These are phyloP conservation scores for Pollenia amentaria DNA, from an alignment of 2,888 invertebrate species.

Conservation along the genomic window DNA sequence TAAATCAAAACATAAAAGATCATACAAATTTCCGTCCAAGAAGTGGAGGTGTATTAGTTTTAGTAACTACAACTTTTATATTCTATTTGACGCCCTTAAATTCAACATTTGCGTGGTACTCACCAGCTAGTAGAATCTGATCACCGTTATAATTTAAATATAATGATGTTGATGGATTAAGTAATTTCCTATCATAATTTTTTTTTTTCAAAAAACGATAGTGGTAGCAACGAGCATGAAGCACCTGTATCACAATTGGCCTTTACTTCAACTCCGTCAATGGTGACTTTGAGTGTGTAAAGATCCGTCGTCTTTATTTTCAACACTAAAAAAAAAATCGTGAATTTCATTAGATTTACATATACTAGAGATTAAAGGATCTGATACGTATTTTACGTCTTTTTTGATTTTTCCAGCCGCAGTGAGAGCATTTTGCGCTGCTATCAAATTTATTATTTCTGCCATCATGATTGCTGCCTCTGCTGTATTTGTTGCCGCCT, in stretches of 20 bases:
- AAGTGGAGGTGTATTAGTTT: background rate
- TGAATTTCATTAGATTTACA: background rate
- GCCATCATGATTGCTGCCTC: background rate
- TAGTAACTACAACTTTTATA: background rate
- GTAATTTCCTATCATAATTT: background rate
- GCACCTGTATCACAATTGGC: constrained; percentile 4
- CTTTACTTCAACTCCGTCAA: background rate
- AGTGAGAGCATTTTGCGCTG: constrained; percentile 17
- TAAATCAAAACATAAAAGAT: constrained; percentile 54
- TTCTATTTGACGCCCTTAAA: background rate
- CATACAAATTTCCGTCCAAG: background rate
- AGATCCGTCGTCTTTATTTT: background rate
- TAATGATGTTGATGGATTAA: too few relatives aligned
- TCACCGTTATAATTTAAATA: background rate
- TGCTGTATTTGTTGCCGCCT: background rate
- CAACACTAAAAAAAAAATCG: constrained; percentile 24
- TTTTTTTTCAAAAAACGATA: constrained; percentile 23
- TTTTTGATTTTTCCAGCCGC: constrained; percentile 37
- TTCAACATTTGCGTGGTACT: background rate
- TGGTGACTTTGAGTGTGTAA: constrained; percentile 8
- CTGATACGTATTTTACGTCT: constrained; percentile 3
- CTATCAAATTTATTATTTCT: background rate
- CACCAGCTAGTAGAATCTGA: background rate
- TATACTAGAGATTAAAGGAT: background rate
- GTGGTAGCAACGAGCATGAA: constrained; percentile 11